Evolutionary conservation across 1,140 invertebrate species (phyloP), one percentile per base, ranked within the genome.

Genomic region (Musca vetustissima): DNA sequence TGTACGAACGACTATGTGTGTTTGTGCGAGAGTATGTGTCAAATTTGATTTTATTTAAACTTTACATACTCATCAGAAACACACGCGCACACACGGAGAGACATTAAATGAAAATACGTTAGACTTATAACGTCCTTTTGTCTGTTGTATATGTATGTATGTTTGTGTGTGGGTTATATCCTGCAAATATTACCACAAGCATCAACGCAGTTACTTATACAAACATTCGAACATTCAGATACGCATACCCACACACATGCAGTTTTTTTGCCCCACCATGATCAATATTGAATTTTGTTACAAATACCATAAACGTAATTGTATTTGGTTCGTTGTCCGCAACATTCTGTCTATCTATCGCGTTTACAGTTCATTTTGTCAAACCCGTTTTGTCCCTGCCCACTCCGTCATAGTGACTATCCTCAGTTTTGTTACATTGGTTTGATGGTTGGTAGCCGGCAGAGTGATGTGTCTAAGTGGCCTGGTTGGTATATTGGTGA

Each of bases 231-330:
- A 22, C 2, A 55, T 55, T 22, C 19, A 55, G 21, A 6, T 13
- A 11, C 22, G 21, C 53, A 57, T 15, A 22, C 15, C n/a, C 25
- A 25, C 4, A 1, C 22, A 28, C 13, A 28, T 14, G 21, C 14
- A 13, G 6, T 43, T 6, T 43, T 43, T 43, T 11, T 6, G 7
- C 36, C 36, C 36, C 36, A 43, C 6, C 36, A 43, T 43, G 24
- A 57, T 57, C 53, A 57, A 57, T 57, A 57, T 57, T 57, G 53
- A 57, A 57, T 57, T 57, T 57, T 28, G 24, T 28, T 57, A 57
- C 24, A 57, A 15, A 28, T 28, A 28, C 53, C 53, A 57, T 57
- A 57, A 57, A 57, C 53, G 53, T 28, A 57, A 57, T 57, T 43
- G 36, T 43, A 43, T 43, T 43, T 43, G 36, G 4, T 43, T 43